Percentiles rank a stretch among this genome's conserved stretches.
phyloP scores from a whole-genome alignment of 2,888 invertebrate species.

The Ornithoptera alexandrae region DNA sequence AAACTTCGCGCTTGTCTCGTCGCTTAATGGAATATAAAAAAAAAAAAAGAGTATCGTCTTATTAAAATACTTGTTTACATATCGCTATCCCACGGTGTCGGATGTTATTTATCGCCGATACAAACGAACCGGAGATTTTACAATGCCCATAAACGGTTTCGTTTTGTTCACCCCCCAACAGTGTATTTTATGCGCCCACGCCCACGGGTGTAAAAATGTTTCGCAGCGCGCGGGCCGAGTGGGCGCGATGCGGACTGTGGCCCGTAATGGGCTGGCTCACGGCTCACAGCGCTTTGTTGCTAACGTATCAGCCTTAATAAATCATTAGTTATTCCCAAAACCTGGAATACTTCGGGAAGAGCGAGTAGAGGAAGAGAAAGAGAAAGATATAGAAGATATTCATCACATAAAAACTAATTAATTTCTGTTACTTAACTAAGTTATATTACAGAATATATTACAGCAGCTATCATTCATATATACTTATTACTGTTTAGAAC shows the following conservation, averaged over 20 bases:
- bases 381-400: too few relatives aligned
- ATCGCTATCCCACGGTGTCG: constrained; percentile 45
- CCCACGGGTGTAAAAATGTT: constrained; percentile 40
- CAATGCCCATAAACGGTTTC: constrained; percentile 43
- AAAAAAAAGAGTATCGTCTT: too few relatives aligned
- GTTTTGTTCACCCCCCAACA: constrained; percentile 31
- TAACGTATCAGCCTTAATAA: neutral
- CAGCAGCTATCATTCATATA: too few relatives aligned
- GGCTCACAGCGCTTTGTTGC: constrained; percentile 19
- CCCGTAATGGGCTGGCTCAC: neutral
- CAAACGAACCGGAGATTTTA: constrained; percentile 62
- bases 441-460: too few relatives aligned
- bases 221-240: constrained; percentile 20
- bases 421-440: too few relatives aligned
- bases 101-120: constrained; percentile 60
- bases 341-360: too few relatives aligned
- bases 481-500: too few relatives aligned
- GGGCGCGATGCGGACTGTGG: constrained; percentile 17
- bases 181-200: constrained; percentile 41
- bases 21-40: too few relatives aligned
- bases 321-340: constrained; percentile 32
- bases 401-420: too few relatives aligned
- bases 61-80: constrained; percentile 35
- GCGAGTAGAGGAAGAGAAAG: too few relatives aligned
- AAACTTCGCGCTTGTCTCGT: too few relatives aligned